These are phyloP conservation scores for Rhabdornis inornatus DNA, from an alignment of 2,113 vertebrate species.

Conservation along the genomic window DNA sequence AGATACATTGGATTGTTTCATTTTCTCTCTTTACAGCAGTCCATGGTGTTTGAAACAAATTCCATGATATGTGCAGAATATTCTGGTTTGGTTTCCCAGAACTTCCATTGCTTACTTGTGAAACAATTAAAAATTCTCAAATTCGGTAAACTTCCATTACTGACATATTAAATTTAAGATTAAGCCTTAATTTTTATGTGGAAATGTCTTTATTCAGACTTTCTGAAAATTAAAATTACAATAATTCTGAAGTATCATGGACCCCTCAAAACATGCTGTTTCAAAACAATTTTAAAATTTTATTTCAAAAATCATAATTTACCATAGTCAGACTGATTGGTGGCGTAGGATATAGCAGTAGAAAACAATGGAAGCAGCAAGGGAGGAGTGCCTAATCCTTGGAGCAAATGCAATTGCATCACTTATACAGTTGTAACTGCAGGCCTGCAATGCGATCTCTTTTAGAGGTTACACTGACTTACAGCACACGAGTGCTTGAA, in stretches of 20 bases:
- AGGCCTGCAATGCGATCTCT: rapidly evolving
- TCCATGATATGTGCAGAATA: not conserved
- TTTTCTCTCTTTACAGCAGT: not conserved
- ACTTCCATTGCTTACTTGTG: not conserved
- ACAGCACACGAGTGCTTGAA: not conserved
- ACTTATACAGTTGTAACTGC: not conserved
- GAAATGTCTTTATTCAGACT: not conserved
- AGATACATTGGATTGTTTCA: not conserved
- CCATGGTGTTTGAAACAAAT: not conserved
- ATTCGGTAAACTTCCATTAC: not conserved
- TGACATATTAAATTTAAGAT: not conserved
- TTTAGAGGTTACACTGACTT: not conserved
- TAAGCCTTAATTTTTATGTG: not conserved
- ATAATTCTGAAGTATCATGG: not conserved
- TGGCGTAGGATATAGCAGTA: not conserved
- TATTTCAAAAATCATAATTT: not conserved
- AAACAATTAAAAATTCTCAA: not conserved
- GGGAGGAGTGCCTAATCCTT: not conserved
- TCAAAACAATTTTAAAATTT: not conserved
- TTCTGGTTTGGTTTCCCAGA: not conserved
- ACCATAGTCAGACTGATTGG: not conserved
- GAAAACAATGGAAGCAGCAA: not conserved
- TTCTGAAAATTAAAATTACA: not conserved
- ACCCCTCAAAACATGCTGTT: not conserved
- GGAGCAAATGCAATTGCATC: not conserved